phyloP scores from a whole-genome alignment of 2,113 vertebrate species.

The Empidonax traillii region DNA sequence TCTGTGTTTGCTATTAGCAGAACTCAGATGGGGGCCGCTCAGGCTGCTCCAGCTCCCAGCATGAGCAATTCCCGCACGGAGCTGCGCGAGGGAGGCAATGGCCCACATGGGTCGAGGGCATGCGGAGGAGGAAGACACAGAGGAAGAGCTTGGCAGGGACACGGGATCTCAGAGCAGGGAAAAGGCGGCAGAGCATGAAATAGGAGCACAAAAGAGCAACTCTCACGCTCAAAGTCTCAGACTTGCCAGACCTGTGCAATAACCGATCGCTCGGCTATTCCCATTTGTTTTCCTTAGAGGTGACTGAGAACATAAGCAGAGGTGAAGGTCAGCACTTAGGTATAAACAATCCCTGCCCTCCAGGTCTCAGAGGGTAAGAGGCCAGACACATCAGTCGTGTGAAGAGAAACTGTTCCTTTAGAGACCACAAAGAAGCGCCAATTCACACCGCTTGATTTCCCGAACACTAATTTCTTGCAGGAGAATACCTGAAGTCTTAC shows the following conservation, averaged over 20 bases:
- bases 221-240: neutral
- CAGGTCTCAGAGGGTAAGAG: neutral
- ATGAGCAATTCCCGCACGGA: fast-evolving
- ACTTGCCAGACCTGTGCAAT: neutral
- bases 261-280: neutral
- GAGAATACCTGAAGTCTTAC: neutral
- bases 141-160: neutral
- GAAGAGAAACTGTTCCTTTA: neutral
- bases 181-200: neutral
- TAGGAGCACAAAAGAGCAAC: neutral
- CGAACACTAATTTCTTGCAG: neutral
- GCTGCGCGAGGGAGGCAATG: fast-evolving
- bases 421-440: neutral
- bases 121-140: neutral
- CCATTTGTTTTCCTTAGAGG: neutral
- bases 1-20: neutral
- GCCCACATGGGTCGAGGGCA: neutral
- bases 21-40: neutral
- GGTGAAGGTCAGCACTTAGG: neutral
- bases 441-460: neutral
- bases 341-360: neutral
- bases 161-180: neutral
- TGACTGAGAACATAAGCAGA: neutral
- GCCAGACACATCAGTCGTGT: neutral
- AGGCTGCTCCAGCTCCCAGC: neutral